These are phyloP conservation scores for Neolamprologus falcicula DNA, from an alignment of 2,113 vertebrate genomes.

Conservation along the genomic window DNA sequence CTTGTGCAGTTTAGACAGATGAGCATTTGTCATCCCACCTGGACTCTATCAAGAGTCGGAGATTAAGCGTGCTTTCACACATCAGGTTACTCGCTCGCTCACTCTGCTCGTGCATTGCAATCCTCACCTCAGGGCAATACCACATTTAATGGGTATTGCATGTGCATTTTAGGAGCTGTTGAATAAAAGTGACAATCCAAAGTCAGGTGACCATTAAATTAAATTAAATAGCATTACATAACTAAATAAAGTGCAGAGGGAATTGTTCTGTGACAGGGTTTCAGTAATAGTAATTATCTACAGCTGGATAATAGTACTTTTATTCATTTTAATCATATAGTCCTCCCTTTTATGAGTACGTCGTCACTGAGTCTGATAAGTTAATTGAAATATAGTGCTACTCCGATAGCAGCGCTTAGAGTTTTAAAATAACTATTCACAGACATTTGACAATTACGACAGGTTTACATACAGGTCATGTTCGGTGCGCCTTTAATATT, in stretches of 20 bases:
- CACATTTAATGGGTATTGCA: not conserved
- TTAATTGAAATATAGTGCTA: constrained; percentile 39
- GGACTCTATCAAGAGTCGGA: not conserved
- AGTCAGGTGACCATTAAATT: not conserved
- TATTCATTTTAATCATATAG: constrained; percentile 19
- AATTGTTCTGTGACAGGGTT: constrained; percentile 2
- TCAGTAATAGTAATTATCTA: constrained; percentile 14
- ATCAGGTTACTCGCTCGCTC: not conserved
- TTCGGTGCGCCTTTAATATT: not conserved
- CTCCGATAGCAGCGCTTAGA: not conserved
- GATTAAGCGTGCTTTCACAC: not conserved
- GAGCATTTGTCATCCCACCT: not conserved
- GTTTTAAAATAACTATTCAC: not conserved
- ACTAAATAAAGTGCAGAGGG: not conserved
- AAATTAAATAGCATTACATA: constrained; percentile 1
- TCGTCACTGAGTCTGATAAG: constrained; percentile 8
- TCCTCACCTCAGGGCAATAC: not conserved
- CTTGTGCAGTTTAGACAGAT: not conserved
- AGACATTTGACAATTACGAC: not conserved
- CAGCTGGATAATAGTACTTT: constrained; percentile 22
- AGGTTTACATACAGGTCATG: not conserved
- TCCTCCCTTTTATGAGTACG: not conserved
- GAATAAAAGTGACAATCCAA: not conserved
- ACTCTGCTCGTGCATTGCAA: not conserved
- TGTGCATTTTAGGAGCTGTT: not conserved